These are phyloP conservation scores for Macaria liturata DNA, from an alignment of 2,888 invertebrate species.

Conservation along the genomic window DNA sequence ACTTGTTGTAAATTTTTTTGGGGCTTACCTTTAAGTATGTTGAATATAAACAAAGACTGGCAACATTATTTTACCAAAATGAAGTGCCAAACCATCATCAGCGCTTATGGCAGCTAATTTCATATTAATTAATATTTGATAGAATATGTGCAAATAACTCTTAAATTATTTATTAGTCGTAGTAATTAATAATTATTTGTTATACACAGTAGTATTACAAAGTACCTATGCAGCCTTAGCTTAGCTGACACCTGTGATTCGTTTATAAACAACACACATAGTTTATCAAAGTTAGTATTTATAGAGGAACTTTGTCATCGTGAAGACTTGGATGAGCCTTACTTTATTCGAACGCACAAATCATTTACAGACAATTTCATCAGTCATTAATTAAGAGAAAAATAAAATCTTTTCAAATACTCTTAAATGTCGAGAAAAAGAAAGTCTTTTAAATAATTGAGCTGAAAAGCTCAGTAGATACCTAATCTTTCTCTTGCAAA, in stretches of 20 bases:
- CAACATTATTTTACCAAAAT: constrained; percentile 15
- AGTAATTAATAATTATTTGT: neutral
- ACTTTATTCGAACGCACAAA: constrained; percentile 15
- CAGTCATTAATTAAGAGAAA: neutral
- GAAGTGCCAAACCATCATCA: constrained; percentile 27
- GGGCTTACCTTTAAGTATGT: too few species aligned
- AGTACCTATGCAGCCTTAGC: constrained; percentile 39
- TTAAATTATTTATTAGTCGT: constrained; percentile 3
- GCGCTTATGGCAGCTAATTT: too few species aligned
- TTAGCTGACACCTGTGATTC: constrained; percentile 45
- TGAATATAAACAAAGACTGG: constrained; percentile 10
- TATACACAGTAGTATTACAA: constrained; percentile 14
- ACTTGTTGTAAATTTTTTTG: too few species aligned
- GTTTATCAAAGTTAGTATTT: constrained; percentile 22
- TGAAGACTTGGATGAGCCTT: constrained; percentile 12
- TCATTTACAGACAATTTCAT: constrained; percentile 1
- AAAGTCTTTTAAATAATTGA: too few species aligned
- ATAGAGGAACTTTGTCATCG: constrained; percentile 11
- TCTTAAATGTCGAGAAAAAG: neutral
- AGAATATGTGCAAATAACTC: constrained; percentile 15
- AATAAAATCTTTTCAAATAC: neutral
- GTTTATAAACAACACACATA: constrained; percentile 32
- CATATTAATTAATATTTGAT: too few species aligned
- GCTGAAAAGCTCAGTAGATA: too few species aligned
- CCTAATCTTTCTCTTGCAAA: too few species aligned